Conservation (phyloP, 2,797 vertebrate species). For the Gadopsis bispinosus region DNA sequence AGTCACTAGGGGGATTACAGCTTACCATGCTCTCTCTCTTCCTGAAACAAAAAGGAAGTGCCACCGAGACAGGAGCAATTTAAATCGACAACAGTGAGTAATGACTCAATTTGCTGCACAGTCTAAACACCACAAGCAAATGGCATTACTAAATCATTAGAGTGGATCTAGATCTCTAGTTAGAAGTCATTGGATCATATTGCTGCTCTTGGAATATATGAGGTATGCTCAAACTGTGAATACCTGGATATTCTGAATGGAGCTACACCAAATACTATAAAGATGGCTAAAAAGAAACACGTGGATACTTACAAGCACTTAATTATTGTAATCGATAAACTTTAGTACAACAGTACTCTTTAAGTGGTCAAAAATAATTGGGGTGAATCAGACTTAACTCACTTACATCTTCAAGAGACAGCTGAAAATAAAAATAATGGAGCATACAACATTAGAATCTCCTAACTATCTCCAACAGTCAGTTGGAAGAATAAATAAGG, state of each 20-base stretch:
- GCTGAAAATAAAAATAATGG: not conserved
- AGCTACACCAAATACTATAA: not conserved
- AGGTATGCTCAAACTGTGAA: conserved; percentile 8
- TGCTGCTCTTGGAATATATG: conserved; percentile 48
- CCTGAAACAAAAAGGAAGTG: conserved; percentile 81
- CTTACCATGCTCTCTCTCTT: conserved; percentile 68
- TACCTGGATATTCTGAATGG: conserved; percentile 30
- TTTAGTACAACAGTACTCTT: not conserved
- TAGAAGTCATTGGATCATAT: conserved; percentile 61
- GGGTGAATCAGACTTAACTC: conserved; percentile 5
- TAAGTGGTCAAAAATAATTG: not conserved
- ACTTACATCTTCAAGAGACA: not conserved
- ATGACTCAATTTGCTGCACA: conserved; percentile 82
- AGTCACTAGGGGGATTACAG: conserved; percentile 80
- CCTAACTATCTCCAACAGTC: not conserved
- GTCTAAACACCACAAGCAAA: conserved; percentile 82
- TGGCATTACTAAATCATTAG: conserved; percentile 82
- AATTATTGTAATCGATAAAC: not conserved
- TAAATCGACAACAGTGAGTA: conserved; percentile 83
- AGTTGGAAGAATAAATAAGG: not conserved
- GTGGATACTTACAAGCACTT: not conserved
- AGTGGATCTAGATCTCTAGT: conserved; percentile 70
- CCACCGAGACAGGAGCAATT: conserved; percentile 80
- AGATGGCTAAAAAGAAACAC: not conserved
- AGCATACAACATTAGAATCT: not conserved